Evolutionary conservation across 1,140 invertebrate genomes (phyloP), one percentile per base, ranked within the genome.

Genomic region (Meloidogyne exigua): DNA sequence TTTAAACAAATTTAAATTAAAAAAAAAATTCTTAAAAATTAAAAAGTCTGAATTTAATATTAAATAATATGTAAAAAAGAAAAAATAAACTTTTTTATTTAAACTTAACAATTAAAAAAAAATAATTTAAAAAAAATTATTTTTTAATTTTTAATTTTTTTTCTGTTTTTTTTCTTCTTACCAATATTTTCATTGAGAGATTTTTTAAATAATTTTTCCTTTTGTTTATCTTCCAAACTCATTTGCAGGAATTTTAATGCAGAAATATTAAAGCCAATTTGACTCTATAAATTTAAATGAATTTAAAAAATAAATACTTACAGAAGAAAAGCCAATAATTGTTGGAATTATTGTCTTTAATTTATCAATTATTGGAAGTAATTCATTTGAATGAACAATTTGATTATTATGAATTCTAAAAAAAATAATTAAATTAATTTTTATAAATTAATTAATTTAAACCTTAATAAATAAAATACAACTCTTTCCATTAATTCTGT

Each of bases 261-360:
- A 87, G 94, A 92, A 67, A 93, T 88, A 89, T 98, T 98, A 86
- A 92, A 93, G 4, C 94, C 95, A 72, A 95, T 89, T 68, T 91
- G 91, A 89, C 97, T 93, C 91, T 95, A 87, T 78, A 90, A 88
- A 79, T 3, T 32, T 32, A 32, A 32, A 32, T 76, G 18, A 23
- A 18, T 23, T 25, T 0, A 69, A n/a, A 26, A 39, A 28, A 68
- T 28, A 66, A 63, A 36, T 26, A n/a, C 63, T 67, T 49, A 76
- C 74, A 42, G 25, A 15, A 25, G 92, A 88, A 79, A 91, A 88
- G 68, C 89, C 88, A 15, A 92, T 88, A 83, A 90, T 89, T 81
- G 90, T 81, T 13, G 89, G 82, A 1, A 91, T 90, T 63, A 91
- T 88, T 36, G 88, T 88, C 83, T 91, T 89, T 32, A 94, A 89